A percentile compares a stretch with the other conserved stretches of the same genome.
Evolutionary conservation across 2,888 invertebrate species (phyloP).

Genomic region (Plebejus anna): DNA sequence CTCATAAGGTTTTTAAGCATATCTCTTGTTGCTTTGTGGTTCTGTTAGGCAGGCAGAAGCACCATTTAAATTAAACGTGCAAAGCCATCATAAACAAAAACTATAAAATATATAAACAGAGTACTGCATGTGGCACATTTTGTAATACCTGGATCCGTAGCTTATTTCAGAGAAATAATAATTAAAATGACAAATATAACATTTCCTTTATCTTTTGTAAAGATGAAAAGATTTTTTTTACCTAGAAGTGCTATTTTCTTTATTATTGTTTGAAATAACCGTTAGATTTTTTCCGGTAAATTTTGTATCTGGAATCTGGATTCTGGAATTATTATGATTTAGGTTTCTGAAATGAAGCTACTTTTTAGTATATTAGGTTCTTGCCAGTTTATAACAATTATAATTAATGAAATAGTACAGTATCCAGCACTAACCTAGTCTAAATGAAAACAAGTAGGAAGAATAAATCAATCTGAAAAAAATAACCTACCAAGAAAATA

Average conservation of each 20-base stretch:
- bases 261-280: background rate
- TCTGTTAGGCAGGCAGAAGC: background rate
- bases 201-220: background rate
- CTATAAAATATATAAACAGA: background rate
- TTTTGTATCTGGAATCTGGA: no score
- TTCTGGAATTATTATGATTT: no score
- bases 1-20: background rate
- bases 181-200: background rate
- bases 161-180: background rate
- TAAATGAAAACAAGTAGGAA: slow-evolving; percentile 15
- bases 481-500: background rate
- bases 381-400: background rate
- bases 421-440: background rate
- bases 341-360: background rate
- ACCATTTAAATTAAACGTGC: background rate
- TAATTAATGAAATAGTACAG: background rate
- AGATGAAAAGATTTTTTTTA: background rate
- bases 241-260: background rate
- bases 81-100: background rate
- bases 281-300: no score
- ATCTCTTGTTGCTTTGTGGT: background rate
- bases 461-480: background rate
- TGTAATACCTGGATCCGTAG: background rate
- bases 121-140: background rate
- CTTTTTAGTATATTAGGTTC: background rate